A percentile compares a stretch with the other conserved stretches of the same genome.
These are phyloP conservation scores for Bos javanicus DNA, from an alignment of 2,113 vertebrate genomes.

Conservation along the genomic window DNA sequence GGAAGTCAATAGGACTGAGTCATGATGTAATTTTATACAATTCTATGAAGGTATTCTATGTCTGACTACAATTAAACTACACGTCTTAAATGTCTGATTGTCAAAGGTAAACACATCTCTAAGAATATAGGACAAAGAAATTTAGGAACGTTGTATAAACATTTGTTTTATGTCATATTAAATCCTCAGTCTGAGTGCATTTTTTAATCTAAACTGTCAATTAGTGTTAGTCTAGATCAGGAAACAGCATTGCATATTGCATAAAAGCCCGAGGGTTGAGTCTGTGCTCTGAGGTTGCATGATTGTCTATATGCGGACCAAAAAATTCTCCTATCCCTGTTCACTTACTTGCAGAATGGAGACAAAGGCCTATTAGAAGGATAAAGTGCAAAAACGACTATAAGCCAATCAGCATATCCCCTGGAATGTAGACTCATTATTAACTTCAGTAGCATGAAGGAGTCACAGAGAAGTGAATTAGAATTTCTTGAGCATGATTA, in stretches of 20 bases:
- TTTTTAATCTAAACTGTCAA: background rate
- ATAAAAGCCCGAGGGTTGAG: background rate
- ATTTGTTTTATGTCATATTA: background rate
- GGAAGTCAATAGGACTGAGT: background rate
- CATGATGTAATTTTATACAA: background rate
- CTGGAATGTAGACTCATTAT: background rate
- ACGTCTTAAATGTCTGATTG: background rate
- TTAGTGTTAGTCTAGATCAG: background rate
- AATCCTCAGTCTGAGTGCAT: background rate
- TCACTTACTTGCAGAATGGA: background rate
- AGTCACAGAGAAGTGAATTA: no score
- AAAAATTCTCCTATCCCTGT: background rate
- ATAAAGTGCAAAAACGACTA: background rate
- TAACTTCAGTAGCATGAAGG: no score
- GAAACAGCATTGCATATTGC: background rate
- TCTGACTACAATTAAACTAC: background rate
- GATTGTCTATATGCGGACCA: background rate
- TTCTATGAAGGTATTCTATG: background rate
- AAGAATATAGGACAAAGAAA: background rate
- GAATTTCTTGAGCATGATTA: no score
- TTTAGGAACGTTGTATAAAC: background rate
- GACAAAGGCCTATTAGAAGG: background rate
- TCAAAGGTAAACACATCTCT: background rate
- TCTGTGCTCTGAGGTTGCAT: background rate
- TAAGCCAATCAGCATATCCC: background rate